Base-by-base conservation (phyloP, 2,113 vertebrate species). In the Amblyopsis rosae region DNA sequence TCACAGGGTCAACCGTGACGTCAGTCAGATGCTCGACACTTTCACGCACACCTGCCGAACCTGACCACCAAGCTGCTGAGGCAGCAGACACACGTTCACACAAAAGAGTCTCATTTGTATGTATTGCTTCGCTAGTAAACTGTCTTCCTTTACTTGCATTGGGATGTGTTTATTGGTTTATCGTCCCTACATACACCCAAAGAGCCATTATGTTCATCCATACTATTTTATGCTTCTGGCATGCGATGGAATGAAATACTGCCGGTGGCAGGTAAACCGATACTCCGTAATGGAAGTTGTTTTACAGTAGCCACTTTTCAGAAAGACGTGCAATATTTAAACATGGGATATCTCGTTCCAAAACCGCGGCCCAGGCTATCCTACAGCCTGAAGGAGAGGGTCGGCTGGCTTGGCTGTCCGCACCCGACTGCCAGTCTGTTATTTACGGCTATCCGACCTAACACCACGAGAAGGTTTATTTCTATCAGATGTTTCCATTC, bases 401-500 rank as follows among this genome's bases (percentile, higher is more conserved):
- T 41, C 45, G 50, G 57, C 46, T 60, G 35, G 67, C 76, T 82
- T 83, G 57, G 75, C 75, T 64, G 77, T 41, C 70, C 81, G 67
- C 49, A 15, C 48, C 58, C 60, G 26, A 26, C 70, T 70, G 89
- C 89, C 89, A 82, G 76, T 65, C 72, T 76, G 62, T 84, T 26
- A 90, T 90, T 88, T 86, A 92, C 80, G 84, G 75, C 81, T 80
- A 87, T 87, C 88, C 86, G 90, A 91, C 84, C 86, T 86, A 84
- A 92, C 86, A 86, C 85, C 82, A 82, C 87, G 85, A 88, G 83
- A 81, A 69, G 72, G 82, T 90, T 91, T 89, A 91, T 92, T 91
- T 86, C 85, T 84, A 82, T 92, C 90, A 90, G 79, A 90, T 89
- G 91, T 90, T 91, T 89, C 85, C 87, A 83, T 81, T 82, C 77